Percentiles rank a stretch among this genome's conserved stretches.
These are phyloP conservation scores for Apodemia hepburni DNA, from an alignment of 2,888 invertebrate species.

Conservation along the genomic window DNA sequence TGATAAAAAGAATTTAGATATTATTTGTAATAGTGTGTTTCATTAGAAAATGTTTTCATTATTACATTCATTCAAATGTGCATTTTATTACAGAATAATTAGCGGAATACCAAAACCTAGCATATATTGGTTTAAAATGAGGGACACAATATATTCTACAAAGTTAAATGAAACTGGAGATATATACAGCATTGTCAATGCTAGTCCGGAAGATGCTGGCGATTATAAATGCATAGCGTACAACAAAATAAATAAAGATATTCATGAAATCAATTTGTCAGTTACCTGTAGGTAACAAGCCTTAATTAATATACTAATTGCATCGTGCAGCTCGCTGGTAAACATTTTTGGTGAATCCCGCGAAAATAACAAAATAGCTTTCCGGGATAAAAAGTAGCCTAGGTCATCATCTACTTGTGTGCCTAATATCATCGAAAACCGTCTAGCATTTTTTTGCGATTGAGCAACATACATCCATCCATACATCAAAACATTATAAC, in stretches of 20 bases:
- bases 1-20: too few relatives aligned
- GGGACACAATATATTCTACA: background rate
- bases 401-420: too few relatives aligned
- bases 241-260: background rate
- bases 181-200: background rate
- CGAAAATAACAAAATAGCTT: too few relatives aligned
- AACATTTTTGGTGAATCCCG: too few relatives aligned
- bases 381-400: too few relatives aligned
- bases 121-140: background rate
- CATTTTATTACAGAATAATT: background rate
- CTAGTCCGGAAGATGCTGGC: background rate
- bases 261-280: background rate
- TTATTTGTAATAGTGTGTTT: too few relatives aligned
- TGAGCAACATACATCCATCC: too few relatives aligned
- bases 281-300: conserved; percentile 4
- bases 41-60: background rate
- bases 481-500: too few relatives aligned
- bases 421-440: too few relatives aligned
- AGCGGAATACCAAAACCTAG: background rate
- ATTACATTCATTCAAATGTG: background rate
- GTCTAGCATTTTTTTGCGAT: too few relatives aligned
- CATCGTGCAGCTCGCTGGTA: too few relatives aligned
- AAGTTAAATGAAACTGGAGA: background rate
- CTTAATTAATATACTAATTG: too few relatives aligned
- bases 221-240: conserved; percentile 3